phyloP scores from a whole-genome alignment of 2,888 invertebrate genomes.

The Galeruca laticollis region DNA sequence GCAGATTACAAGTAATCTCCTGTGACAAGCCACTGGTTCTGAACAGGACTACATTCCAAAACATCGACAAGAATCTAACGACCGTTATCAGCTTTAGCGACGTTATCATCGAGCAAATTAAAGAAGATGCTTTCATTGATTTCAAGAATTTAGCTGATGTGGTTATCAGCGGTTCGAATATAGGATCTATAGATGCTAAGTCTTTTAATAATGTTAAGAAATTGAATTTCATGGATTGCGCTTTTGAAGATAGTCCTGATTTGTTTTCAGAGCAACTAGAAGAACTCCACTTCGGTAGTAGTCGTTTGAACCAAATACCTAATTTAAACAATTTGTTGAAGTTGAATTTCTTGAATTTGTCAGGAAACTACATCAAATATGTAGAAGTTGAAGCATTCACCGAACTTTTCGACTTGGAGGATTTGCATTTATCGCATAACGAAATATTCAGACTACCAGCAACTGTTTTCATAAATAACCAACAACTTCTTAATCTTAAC shows the following conservation, averaged over 20 bases:
- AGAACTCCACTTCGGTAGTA: conserved; percentile 79
- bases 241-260: conserved; percentile 54
- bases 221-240: conserved; percentile 67
- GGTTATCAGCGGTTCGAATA: conserved; percentile 76
- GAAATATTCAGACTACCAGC: conserved; percentile 73
- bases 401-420: conserved; percentile 74
- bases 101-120: conserved; percentile 73
- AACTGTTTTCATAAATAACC: conserved; percentile 76
- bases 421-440: conserved; percentile 80
- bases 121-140: conserved; percentile 78
- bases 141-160: conserved; percentile 76
- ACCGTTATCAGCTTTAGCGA: conserved; percentile 53
- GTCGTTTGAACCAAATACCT: conserved; percentile 75
- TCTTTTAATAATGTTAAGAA: conserved; percentile 73
- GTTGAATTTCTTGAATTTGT: conserved; percentile 75
- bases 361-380: conserved; percentile 75
- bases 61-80: conserved; percentile 48
- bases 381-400: conserved; percentile 74
- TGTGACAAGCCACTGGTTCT: conserved; percentile 54
- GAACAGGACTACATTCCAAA: conserved; percentile 49
- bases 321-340: conserved; percentile 63
- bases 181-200: conserved; percentile 76
- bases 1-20: conserved; percentile 50
- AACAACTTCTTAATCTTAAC: conserved; percentile 76
- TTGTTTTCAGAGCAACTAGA: conserved; percentile 63